Percentiles rank a stretch among this genome's conserved stretches.
Conservation (phyloP, 2,113 vertebrate species). For the Paramormyrops kingsleyae region DNA sequence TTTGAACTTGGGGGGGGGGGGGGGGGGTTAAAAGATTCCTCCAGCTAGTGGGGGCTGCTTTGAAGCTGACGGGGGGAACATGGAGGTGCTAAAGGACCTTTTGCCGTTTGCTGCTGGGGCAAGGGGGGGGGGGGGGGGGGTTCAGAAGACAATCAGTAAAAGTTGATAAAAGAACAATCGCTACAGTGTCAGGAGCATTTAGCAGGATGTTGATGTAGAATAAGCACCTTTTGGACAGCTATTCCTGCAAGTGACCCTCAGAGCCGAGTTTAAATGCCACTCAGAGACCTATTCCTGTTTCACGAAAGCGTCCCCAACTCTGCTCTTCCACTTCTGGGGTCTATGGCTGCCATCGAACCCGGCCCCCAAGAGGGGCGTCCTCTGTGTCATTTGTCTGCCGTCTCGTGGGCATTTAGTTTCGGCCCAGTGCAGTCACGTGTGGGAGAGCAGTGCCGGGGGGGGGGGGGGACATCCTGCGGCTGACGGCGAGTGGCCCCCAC, state of each 20-base stretch:
- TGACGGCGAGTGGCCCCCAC: neutral
- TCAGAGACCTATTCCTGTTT: neutral
- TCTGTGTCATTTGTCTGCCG: neutral
- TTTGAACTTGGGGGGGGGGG: neutral
- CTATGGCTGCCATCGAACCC: neutral
- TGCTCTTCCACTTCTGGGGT: neutral
- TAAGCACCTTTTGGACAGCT: constrained; percentile 39
- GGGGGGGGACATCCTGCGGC: neutral
- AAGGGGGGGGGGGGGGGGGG: constrained; percentile 28
- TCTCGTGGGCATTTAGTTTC: neutral
- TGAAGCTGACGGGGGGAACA: neutral
- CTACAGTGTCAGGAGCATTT: constrained; percentile 47
- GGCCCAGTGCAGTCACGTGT: no score
- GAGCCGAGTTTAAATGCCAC: constrained; percentile 37
- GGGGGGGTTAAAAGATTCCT: neutral
- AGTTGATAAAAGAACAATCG: constrained; percentile 49
- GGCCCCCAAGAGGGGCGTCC: neutral
- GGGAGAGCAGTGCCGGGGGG: no score
- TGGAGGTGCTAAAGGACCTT: neutral
- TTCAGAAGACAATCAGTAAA: constrained; percentile 32
- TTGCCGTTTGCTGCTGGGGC: constrained; percentile 23
- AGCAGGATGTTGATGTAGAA: neutral
- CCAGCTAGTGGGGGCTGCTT: neutral
- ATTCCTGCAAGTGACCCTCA: constrained; percentile 43
- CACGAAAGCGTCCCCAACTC: neutral